phyloP scores from a whole-genome alignment of 2,113 vertebrate species.

The Xerus inauris region DNA sequence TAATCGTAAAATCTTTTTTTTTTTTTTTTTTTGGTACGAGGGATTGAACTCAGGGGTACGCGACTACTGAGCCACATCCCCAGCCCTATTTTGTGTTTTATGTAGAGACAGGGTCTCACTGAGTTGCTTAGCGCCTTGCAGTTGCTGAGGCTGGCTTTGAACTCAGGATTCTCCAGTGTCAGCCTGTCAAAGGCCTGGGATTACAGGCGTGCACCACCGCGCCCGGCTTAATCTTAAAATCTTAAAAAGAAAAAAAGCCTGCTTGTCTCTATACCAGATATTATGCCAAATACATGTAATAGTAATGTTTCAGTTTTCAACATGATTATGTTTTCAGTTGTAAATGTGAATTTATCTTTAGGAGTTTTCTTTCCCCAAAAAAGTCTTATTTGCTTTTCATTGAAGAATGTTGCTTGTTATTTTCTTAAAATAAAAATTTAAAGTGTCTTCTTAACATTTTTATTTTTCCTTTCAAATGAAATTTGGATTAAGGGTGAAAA shows the following conservation, averaged over 20 bases:
- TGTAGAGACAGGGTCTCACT: too few relatives aligned
- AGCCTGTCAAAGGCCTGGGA: too few relatives aligned
- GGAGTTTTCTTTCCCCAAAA: slow-evolving; percentile 17
- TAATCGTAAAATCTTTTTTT: background rate
- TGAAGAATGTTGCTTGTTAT: background rate
- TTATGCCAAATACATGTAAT: background rate
- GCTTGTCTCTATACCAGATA: background rate
- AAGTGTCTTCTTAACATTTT: background rate
- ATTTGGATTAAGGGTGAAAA: slow-evolving; percentile 17
- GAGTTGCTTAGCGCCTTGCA: too few relatives aligned
- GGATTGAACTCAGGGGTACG: too few relatives aligned
- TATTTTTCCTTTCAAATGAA: slow-evolving; percentile 7
- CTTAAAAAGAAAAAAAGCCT: background rate
- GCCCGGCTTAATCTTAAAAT: too few relatives aligned
- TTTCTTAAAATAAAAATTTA: background rate
- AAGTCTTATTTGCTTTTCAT: background rate
- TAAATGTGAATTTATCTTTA: background rate
- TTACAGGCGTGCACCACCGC: too few relatives aligned
- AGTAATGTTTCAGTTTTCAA: background rate
- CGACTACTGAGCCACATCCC: too few relatives aligned
- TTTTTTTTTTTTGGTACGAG: too few relatives aligned
- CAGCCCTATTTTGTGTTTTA: too few relatives aligned
- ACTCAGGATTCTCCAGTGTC: too few relatives aligned
- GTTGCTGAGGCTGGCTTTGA: too few relatives aligned
- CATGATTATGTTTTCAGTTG: background rate